Evolutionary conservation across 2,113 vertebrate species (phyloP), one percentile per base, ranked within the genome.

Genomic region (Eublepharis macularius): DNA sequence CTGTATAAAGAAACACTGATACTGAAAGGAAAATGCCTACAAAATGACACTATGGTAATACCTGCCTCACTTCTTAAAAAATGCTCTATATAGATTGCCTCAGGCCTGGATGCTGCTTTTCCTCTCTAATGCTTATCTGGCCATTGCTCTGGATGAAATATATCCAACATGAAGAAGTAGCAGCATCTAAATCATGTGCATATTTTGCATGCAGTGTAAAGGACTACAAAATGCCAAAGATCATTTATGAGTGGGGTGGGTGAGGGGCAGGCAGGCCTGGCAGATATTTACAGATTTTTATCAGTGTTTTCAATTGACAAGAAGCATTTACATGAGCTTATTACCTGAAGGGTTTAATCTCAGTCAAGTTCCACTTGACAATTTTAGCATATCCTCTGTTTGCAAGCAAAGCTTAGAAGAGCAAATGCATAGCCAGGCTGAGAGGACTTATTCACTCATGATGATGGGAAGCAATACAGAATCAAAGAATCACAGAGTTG

Each of bases 181-280:
- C 13, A 29, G 36, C 54, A 72, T 34, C 76, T 66, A 91, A 91
- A 84, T 29, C 54, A 74, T 80, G 26, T 41, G 81, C 45, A 45
- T 91, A 89, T 92, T 95, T 90, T 85, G 39, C 75, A 90, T 87
- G 21, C 79, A 89, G 51, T 90, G 70, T 90, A 77, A 89, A n/a
- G 82, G 76, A 41, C 77, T 94, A 69, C 5, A 41, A 17, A 82
- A 72, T 88, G 89, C 91, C 26, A 87, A 91, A 84, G 70, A 86
- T 76, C 91, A 86, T 88, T 88, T 91, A 86, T 87, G 34, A 85
- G 54, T 76, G 77, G 24, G 49, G 73, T 41, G 32, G 36, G 24
- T 24, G 76, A 34, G 70, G 51, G 78, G 60, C 63, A 79, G 49
- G 90, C 36, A 54, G 80, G 89, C 5, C 24, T 36, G 80, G 47